Evolutionary conservation across 2,888 invertebrate genomes (phyloP), one percentile per base, ranked within the genome.

Genomic region (Agriopis marginaria): DNA sequence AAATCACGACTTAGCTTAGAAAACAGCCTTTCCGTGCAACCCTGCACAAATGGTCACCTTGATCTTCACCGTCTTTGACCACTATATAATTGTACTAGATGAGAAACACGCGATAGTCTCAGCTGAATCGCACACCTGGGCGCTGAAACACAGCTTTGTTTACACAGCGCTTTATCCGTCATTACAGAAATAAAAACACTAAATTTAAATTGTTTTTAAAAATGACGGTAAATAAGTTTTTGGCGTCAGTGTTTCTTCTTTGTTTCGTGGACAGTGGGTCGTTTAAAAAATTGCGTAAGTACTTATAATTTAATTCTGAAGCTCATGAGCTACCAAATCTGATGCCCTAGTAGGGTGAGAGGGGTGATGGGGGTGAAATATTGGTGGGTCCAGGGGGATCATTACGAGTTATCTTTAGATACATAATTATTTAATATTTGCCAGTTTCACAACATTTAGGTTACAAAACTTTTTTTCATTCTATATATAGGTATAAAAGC

Each of bases 241-340:
- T 81, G 5, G 63, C 77, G 11, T 72, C 79, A 17, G 70, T 78
- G 23, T 73, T 84, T 60, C 72, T 87, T 69, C 69, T 88, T 51
- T 77, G 84, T 49, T 83, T 84, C 80, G 72, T 85, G 10, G 79
- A 79, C 60, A 76, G 79, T 65, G 82, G 79, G 6, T 76, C 82
- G n/a, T 76, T 82, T 11, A 86, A 86, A 73, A 66, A 86, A 68
- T 74, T 89, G 76, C 89, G 89, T 89, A 76, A 89, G 85, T 84
- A 75, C 72, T 71, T 7, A 7, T 23, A 14, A 14, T 49, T 49
- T 45, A 10, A 11, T 45, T 0, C 11, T 0, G 2, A 10, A 10
- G 4, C 3, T 12, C 12, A 3, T 42, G 9, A 42, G 2, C 32
- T 4, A 32, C 4, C n/a, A n/a, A n/a, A n/a, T n/a, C 17, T 23